These are phyloP conservation scores for Sarcoramphus papa DNA, from an alignment of 2,797 vertebrate species.

Conservation along the genomic window DNA sequence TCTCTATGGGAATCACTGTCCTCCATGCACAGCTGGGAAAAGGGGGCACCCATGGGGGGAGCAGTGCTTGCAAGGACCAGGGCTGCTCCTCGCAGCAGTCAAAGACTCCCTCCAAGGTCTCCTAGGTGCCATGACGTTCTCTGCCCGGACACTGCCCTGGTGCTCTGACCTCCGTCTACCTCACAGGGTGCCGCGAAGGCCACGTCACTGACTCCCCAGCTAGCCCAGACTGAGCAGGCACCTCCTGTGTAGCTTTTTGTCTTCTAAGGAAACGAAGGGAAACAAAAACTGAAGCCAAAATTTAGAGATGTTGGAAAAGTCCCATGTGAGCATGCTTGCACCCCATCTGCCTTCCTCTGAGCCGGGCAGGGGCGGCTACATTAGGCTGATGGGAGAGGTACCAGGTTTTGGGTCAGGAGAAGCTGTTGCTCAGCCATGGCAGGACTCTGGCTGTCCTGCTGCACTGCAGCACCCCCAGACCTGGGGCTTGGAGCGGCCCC, in stretches of 20 bases:
- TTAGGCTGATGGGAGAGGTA: background rate
- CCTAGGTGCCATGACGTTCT: background rate
- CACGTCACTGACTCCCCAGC: background rate
- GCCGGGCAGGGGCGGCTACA: fast-evolving
- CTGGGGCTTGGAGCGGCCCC: background rate
- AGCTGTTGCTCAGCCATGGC: background rate
- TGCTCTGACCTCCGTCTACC: background rate
- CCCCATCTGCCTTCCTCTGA: background rate
- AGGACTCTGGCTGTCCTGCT: background rate
- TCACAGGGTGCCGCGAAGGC: background rate
- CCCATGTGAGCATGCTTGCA: background rate
- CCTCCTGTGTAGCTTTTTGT: background rate
- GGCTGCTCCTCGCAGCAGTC: background rate
- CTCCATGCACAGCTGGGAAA: fast-evolving
- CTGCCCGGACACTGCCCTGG: background rate
- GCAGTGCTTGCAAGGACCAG: background rate
- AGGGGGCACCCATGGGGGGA: background rate
- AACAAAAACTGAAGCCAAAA: background rate
- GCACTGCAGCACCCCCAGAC: background rate
- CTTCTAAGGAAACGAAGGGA: background rate
- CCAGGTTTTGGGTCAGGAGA: background rate
- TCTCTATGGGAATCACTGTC: background rate
- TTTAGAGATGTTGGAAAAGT: background rate
- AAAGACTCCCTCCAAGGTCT: background rate
- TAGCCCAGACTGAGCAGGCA: background rate